Evolutionary conservation across 2,888 invertebrate genomes (phyloP).

Genomic region (Corbicula japonica): DNA sequence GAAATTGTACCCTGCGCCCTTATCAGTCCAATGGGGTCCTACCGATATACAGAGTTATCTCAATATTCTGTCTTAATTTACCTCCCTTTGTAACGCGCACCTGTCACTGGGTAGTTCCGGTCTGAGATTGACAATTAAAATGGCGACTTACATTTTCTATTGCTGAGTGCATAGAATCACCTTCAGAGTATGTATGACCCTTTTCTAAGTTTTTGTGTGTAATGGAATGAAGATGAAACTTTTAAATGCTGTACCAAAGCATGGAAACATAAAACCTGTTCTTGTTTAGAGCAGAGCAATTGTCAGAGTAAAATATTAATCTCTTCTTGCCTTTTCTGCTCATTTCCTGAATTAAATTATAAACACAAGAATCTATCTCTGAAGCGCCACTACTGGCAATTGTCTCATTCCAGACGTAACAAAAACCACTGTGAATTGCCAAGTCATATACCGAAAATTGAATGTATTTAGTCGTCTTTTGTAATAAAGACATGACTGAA

Average conservation of each 20-base stretch:
- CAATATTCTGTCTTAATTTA: no score
- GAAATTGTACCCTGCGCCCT: no score
- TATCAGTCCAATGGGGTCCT: no score
- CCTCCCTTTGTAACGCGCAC: no score
- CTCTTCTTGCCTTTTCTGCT: slow-evolving; percentile 19
- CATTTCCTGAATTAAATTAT: slow-evolving; percentile 11
- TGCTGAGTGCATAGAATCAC: slow-evolving; percentile 22
- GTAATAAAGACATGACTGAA: no score
- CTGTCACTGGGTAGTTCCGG: no score
- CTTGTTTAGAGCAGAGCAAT: slow-evolving; percentile 41
- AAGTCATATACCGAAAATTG: slow-evolving; percentile 35
- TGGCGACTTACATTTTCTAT: slow-evolving; percentile 6
- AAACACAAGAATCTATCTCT: slow-evolving; percentile 43
- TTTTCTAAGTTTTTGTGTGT: no score
- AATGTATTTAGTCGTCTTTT: no score
- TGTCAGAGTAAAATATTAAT: no score
- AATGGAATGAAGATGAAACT: slow-evolving; percentile 21
- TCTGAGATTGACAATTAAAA: no score
- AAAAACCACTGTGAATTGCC: slow-evolving; percentile 21
- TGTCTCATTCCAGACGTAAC: slow-evolving; percentile 45
- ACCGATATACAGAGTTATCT: no score
- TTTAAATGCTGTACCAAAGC: slow-evolving; percentile 34
- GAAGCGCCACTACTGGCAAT: slow-evolving; percentile 33
- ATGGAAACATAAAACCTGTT: slow-evolving; percentile 36
- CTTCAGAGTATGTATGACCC: no score